Evolutionary conservation across 2,888 invertebrate genomes (phyloP).

Genomic region (Caenorhabditis sp.): DNA sequence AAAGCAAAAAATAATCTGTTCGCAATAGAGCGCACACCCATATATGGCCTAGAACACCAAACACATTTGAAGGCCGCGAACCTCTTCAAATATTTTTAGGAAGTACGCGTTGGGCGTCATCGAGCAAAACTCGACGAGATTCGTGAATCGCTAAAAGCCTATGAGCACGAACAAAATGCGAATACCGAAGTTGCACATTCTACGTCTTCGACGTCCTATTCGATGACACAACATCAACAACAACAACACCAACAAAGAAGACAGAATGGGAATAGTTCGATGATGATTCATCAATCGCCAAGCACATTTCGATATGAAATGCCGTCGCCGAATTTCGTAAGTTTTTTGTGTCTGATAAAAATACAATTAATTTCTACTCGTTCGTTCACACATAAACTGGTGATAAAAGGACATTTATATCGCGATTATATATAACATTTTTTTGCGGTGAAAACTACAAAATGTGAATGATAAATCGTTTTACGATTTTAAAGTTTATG

Average conservation of each 20-base stretch:
- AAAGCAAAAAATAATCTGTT: no score
- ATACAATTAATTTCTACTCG: background rate
- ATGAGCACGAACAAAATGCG: constrained; percentile 43
- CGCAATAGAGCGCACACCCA: no score
- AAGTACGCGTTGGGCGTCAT: constrained; percentile 60
- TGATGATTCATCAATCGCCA: constrained; percentile 1
- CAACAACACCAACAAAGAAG: constrained; percentile 2
- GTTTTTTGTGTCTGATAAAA: constrained; percentile 3
- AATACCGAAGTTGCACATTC: background rate
- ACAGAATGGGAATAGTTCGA: background rate
- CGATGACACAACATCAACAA: background rate
- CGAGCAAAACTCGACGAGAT: constrained; percentile 67
- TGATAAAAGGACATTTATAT: background rate
- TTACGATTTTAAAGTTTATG: no score
- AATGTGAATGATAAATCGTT: no score
- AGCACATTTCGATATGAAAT: background rate
- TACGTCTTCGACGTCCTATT: background rate
- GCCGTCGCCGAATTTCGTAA: constrained; percentile 2
- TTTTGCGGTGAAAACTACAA: no score
- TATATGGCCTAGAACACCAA: no score
- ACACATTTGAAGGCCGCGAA: background rate
- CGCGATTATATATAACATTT: no score
- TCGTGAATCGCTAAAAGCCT: constrained; percentile 61
- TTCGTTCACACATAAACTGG: background rate
- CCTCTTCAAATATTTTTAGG: constrained; percentile 48